Conservation (phyloP, 1,140 invertebrate genomes). For the Zaprionus ghesquierei region DNA sequence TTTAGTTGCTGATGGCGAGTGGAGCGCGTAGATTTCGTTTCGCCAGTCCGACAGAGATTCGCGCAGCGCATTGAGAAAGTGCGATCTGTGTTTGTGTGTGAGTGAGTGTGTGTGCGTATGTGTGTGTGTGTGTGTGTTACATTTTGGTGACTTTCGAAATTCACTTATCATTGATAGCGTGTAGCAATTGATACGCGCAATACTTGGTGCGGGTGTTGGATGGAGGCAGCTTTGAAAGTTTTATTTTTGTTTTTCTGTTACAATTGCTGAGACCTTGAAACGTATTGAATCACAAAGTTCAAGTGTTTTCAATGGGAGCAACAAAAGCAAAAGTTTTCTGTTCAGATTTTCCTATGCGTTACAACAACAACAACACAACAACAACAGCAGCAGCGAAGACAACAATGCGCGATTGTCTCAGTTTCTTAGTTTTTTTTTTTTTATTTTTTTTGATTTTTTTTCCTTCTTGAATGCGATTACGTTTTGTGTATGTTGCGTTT, state of each 20-base stretch:
- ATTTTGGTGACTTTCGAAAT: slow-evolving; percentile 10
- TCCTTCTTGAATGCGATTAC: slow-evolving; percentile 35
- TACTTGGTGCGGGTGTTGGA: not conserved
- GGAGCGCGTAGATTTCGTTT: slow-evolving; percentile 68
- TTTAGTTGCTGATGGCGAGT: slow-evolving; percentile 74
- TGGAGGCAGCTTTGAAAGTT: not conserved
- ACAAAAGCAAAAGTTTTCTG: not conserved
- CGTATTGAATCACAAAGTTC: slow-evolving; percentile 41
- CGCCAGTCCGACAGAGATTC: slow-evolving; percentile 5
- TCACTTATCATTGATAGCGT: slow-evolving; percentile 15
- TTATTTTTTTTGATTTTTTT: slow-evolving; percentile 2
- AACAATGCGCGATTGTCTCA: slow-evolving; percentile 40
- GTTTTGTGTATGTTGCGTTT: slow-evolving; percentile 28
- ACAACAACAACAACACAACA: slow-evolving; percentile 16
- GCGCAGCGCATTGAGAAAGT: not conserved
- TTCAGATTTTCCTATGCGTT: slow-evolving; percentile 20
- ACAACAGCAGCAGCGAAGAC: too few species aligned
- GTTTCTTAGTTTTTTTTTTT: slow-evolving; percentile 11
- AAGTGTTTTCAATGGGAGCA: slow-evolving; percentile 35
- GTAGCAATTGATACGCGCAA: not conserved
- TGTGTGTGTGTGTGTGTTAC: slow-evolving; percentile 8
- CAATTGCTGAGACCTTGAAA: slow-evolving; percentile 37
- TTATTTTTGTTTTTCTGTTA: not conserved
- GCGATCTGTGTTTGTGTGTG: slow-evolving; percentile 10
- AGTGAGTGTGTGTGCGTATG: slow-evolving; percentile 5